phyloP scores from a whole-genome alignment of 2,797 vertebrate genomes.

The Myotis daubentonii region DNA sequence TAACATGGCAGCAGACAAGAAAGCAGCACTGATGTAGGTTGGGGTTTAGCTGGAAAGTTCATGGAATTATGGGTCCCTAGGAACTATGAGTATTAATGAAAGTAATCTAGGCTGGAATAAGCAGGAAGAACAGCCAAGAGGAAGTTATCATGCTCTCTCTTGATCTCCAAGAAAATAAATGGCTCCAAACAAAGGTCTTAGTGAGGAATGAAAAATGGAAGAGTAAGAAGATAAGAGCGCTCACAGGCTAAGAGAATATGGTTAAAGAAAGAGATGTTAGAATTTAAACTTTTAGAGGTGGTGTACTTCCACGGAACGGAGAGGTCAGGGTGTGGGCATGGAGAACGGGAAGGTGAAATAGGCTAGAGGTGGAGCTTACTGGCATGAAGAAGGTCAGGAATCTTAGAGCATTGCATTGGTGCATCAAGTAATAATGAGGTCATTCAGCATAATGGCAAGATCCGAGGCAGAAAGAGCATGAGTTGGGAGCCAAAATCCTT shows the following conservation, averaged over 20 bases:
- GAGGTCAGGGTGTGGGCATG: neutral
- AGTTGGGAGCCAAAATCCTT: conserved; percentile 10
- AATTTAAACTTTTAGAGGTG: neutral
- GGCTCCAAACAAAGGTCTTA: neutral
- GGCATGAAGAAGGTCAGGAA: neutral
- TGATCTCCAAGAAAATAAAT: neutral
- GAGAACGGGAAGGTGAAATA: neutral
- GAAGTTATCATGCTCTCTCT: neutral
- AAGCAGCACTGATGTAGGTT: neutral
- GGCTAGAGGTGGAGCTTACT: neutral
- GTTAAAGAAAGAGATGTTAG: neutral
- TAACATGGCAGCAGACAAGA: neutral
- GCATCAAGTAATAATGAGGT: neutral
- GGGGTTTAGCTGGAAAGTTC: neutral
- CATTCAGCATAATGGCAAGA: neutral
- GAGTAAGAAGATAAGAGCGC: neutral
- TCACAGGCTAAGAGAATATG: neutral
- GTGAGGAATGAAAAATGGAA: neutral
- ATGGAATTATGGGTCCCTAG: neutral
- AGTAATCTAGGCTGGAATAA: neutral
- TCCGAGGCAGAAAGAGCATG: neutral
- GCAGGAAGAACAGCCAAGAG: neutral
- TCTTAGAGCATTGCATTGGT: neutral
- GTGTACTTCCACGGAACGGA: neutral
- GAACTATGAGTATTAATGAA: neutral